Evolutionary conservation across 2,113 vertebrate species (phyloP), one percentile per base, ranked within the genome.

Genomic region (Zeus faber): DNA sequence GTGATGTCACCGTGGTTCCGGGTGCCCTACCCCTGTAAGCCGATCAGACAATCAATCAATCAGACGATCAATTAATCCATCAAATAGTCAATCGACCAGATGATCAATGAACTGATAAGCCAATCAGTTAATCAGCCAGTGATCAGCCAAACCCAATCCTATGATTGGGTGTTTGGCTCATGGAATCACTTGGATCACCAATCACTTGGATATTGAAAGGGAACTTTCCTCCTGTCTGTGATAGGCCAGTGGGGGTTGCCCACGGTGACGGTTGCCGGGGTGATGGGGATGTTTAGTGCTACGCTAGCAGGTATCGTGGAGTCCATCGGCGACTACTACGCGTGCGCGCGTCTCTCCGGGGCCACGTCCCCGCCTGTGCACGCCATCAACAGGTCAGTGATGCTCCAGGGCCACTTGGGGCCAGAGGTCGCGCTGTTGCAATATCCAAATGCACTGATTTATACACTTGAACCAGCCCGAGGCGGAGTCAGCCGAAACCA

Each of bases 201-300:
- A n/a, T n/a, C n/a, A n/a, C n/a, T n/a, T n/a, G n/a, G n/a, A n/a
- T n/a, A n/a, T n/a, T n/a, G n/a, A n/a, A n/a, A n/a, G n/a, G n/a
- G n/a, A n/a, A n/a, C n/a, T n/a, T 29, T 29, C 5, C 14, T 49
- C 1, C 3, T 41, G 6, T 67, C 17, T 51, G 52, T 57, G 2
- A 18, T 68, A 97, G 97, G 95, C 76, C 97, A 98, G 77, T 99
- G 97, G 97, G 97, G 96, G 11, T 68, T 94, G 52, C 96, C 97
- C 3, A 93, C 91, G 0, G 91, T 99, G 66, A 98, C 95, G 0
- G 81, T 89, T 0, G 93, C 96, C 0, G 95, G 95, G 0, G 93
- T 96, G 59, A 58, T 99, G 76, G 97, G 97, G 5, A 99, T 99
- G 96, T 91, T 99, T 71, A 99, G 97, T 5, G 97, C 97, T 5